Evolutionary conservation across 2,888 invertebrate genomes (phyloP), one percentile per base, ranked within the genome.

Genomic region (Philereme vetulata): DNA sequence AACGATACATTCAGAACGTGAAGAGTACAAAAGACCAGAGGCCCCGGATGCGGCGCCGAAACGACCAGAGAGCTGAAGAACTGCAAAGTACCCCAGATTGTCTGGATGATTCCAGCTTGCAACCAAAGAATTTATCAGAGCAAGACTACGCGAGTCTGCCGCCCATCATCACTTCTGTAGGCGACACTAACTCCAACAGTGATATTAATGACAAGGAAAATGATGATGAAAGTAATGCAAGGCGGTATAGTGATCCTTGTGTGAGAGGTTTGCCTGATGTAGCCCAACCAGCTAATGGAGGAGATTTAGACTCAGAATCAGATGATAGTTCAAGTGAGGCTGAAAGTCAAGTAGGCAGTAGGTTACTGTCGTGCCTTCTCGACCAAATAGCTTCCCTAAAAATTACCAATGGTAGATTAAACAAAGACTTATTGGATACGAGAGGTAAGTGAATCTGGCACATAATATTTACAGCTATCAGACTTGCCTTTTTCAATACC

Each of bases 301-400:
- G 90, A 36, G 93, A 93, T 43, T 88, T 92, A 53, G 91, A 91
- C 1, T 85, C 89, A 1, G 93, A 87, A 33, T 93, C 93, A 0
- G 94, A 94, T 53, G 92, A 91, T 8, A 90, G 93, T 66, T 94
- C 94, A 4, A 86, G 88, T 36, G 79, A 90, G 33, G 93, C 93
- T 1, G 91, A 90, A 0, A 93, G 92, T 70, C 87, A 91, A 60
- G 90, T 93, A 52, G 94, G 94, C 49, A 94, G 93, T 66, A 90
- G 94, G 67, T 81, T 95, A 49, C 82, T 95, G 47, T 86, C 94
- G 51, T 94, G 95, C 61, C 88, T 96, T 38, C 93, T 96, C 66
- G 96, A 96, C 74, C 96, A 96, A 89, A 95, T 96, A 68, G 91
- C 94, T 74, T 82, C 94, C 56, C 80, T 96, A 71, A 96, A 95